Conservation (phyloP, 2,113 vertebrate genomes). For the Hippopotamus amphibius region DNA sequence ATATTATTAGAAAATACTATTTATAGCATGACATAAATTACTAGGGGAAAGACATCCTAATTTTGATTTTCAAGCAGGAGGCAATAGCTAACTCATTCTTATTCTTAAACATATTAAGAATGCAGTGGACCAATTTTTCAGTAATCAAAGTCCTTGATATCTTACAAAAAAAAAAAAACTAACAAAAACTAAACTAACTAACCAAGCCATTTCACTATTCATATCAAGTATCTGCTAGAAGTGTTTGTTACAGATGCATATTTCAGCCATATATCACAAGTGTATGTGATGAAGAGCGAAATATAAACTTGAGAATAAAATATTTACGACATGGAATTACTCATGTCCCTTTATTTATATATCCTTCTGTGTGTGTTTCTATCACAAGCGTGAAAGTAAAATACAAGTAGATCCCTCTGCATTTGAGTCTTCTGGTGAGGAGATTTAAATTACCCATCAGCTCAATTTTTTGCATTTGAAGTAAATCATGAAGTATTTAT, state of each 20-base stretch:
- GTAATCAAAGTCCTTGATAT: slow-evolving; percentile 56
- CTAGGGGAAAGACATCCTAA: slow-evolving; percentile 65
- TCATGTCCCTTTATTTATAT: slow-evolving; percentile 74
- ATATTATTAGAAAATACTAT: slow-evolving; percentile 71
- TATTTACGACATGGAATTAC: slow-evolving; percentile 77
- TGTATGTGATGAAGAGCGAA: slow-evolving; percentile 65
- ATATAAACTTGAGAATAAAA: slow-evolving; percentile 78
- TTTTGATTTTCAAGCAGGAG: slow-evolving; percentile 74
- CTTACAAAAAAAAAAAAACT: slow-evolving; percentile 55
- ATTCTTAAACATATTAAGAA: slow-evolving; percentile 73
- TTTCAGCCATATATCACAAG: slow-evolving; percentile 64
- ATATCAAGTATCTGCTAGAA: slow-evolving; percentile 54
- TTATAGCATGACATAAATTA: slow-evolving; percentile 64
- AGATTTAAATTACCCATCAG: slow-evolving; percentile 74
- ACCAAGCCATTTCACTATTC: slow-evolving; percentile 53
- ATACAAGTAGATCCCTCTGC: slow-evolving; percentile 62
- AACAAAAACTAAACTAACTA: background rate
- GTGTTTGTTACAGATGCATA: slow-evolving; percentile 53
- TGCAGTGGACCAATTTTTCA: slow-evolving; percentile 52
- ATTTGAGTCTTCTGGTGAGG: slow-evolving; percentile 67
- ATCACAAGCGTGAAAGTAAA: slow-evolving; percentile 72
- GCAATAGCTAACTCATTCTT: slow-evolving; percentile 67
- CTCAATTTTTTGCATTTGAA: slow-evolving; percentile 75
- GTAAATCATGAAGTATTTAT: slow-evolving; percentile 73
- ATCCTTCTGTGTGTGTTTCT: slow-evolving; percentile 64